These are phyloP conservation scores for Alaudala cheleensis DNA, from an alignment of 2,113 vertebrate genomes.

Conservation along the genomic window DNA sequence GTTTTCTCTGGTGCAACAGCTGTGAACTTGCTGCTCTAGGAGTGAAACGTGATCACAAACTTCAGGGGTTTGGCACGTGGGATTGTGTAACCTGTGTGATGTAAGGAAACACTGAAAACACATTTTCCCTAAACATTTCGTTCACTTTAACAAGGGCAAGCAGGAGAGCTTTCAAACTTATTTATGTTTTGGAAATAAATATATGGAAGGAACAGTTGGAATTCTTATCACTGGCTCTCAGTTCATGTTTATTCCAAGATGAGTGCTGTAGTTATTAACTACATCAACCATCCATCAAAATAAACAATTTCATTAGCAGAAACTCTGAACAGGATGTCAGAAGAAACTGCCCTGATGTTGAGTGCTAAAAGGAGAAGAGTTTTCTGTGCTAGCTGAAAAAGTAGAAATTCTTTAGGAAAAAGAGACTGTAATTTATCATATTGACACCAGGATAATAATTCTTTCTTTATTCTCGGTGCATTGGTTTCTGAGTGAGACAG, in stretches of 20 bases:
- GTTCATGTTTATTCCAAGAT: background rate
- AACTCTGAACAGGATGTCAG: background rate
- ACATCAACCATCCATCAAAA: background rate
- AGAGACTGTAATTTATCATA: constrained; percentile 44
- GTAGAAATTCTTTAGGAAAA: background rate
- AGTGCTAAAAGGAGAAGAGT: background rate
- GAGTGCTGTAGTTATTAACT: background rate
- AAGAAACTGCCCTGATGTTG: background rate
- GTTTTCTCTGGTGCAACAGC: background rate
- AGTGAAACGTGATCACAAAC: background rate
- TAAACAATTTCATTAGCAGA: background rate
- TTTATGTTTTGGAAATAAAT: background rate
- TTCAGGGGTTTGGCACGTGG: background rate
- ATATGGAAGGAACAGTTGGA: background rate
- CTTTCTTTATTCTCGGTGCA: constrained; percentile 6
- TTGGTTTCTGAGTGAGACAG: constrained; percentile 34
- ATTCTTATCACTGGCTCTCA: background rate
- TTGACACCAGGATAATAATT: constrained; percentile 50
- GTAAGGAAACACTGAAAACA: background rate
- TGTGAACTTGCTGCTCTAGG: background rate
- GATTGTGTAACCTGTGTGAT: background rate
- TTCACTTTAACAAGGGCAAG: background rate
- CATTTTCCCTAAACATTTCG: background rate
- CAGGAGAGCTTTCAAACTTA: background rate
- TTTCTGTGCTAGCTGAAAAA: background rate